Conservation (phyloP, 2,888 invertebrate genomes). For the Heteromyza rotundicornis region DNA sequence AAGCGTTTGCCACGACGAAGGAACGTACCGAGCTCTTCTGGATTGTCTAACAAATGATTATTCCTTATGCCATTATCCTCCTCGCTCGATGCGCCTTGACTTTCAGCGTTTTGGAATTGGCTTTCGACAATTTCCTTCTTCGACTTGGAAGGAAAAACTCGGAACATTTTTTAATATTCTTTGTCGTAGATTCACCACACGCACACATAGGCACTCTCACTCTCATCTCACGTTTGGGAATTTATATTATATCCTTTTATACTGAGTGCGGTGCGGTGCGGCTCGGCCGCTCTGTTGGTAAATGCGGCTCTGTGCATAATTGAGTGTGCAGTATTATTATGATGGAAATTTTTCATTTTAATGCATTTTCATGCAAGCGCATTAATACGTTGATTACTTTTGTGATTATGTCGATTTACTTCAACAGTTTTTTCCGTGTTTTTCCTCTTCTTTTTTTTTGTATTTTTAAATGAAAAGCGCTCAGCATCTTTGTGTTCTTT, state of each 20-base stretch:
- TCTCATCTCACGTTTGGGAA: too few relatives aligned
- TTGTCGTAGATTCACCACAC: too few relatives aligned
- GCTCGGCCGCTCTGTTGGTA: background rate
- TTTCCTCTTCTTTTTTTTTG: background rate
- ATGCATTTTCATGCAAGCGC: slow-evolving; percentile 30
- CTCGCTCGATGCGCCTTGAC: too few relatives aligned
- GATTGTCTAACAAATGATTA: too few relatives aligned
- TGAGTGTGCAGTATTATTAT: slow-evolving; percentile 26
- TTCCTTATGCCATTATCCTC: too few relatives aligned
- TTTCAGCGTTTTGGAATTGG: too few relatives aligned
- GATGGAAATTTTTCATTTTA: slow-evolving; percentile 21
- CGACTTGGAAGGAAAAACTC: too few relatives aligned
- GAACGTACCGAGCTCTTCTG: background rate
- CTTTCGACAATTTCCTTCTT: too few relatives aligned
- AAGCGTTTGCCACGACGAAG: background rate
- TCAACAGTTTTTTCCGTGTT: slow-evolving; percentile 8
- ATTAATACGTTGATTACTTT: slow-evolving; percentile 20
- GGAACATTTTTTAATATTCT: too few relatives aligned
- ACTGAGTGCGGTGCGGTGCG: slow-evolving; percentile 2
- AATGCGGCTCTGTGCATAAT: slow-evolving; percentile 12
- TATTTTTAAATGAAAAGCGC: too few relatives aligned
- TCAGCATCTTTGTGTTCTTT: too few relatives aligned
- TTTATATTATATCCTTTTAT: background rate
- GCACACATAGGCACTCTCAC: too few relatives aligned
- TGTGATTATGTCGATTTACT: slow-evolving; percentile 12